phyloP scores from a whole-genome alignment of 2,888 invertebrate species.

The Anoplius nigerrimus region DNA sequence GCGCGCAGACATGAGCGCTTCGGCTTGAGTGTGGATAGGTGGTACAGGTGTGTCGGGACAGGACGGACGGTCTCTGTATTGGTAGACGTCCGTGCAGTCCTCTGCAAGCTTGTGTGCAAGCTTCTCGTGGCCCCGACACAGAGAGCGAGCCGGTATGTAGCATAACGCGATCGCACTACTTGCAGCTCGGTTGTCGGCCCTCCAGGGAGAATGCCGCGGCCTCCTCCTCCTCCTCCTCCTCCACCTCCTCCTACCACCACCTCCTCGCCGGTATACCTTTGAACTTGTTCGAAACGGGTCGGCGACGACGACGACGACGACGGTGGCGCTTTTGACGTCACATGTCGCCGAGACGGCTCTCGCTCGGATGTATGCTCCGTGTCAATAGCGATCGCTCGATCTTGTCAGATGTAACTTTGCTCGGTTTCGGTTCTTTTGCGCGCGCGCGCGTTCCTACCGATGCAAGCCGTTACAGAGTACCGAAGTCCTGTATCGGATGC shows the following conservation, averaged over 20 bases:
- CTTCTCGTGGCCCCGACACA: too few relatives aligned
- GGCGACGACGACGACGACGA: conserved; percentile 24
- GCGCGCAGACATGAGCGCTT: conserved; percentile 40
- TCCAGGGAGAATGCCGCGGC: conserved; percentile 58
- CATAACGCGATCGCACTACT: conserved; percentile 65
- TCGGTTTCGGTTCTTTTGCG: too few relatives aligned
- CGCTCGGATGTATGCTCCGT: conserved; percentile 24
- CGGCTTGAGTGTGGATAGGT: too few relatives aligned
- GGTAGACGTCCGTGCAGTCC: not conserved
- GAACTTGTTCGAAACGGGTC: conserved; percentile 43
- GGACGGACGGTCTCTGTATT: not conserved
- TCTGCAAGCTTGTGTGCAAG: conserved; percentile 42
- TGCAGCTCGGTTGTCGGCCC: conserved; percentile 57
- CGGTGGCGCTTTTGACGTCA: conserved; percentile 34
- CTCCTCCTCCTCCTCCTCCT: too few relatives aligned
- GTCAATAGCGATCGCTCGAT: conserved; percentile 10
- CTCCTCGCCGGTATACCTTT: conserved; percentile 52
- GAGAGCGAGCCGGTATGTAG: conserved; percentile 56
- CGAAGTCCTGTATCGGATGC: too few relatives aligned
- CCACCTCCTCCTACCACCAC: conserved; percentile 47
- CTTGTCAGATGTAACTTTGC: not conserved
- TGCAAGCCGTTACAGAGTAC: too few relatives aligned
- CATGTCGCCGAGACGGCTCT: conserved; percentile 24
- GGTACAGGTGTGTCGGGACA: too few relatives aligned
- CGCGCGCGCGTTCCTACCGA: too few relatives aligned